phyloP scores from a whole-genome alignment of 2,888 invertebrate species.

The Sarcophaga rosellei region DNA sequence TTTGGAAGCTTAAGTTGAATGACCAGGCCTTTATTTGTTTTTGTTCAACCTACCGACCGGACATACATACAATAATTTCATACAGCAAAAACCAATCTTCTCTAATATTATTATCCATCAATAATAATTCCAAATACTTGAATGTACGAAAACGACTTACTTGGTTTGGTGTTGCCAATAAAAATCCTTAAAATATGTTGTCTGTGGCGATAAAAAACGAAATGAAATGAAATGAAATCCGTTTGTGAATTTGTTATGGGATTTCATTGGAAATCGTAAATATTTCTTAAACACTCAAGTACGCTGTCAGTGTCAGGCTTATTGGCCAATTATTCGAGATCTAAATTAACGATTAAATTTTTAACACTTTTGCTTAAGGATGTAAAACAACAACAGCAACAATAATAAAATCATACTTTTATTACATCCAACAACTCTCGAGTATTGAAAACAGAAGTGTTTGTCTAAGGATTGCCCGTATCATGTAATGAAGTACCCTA shows the following conservation, averaged over 20 bases:
- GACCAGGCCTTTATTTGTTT: too few species aligned
- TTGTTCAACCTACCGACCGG: too few species aligned
- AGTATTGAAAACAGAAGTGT: too few species aligned
- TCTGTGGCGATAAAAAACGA: neutral
- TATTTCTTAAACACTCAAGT: conserved; percentile 29
- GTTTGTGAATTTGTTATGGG: neutral
- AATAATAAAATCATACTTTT: neutral
- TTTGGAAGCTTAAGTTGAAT: too few species aligned
- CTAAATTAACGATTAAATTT: neutral
- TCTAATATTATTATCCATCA: too few species aligned
- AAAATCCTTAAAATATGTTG: neutral
- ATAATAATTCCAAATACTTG: too few species aligned
- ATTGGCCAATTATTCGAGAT: conserved; percentile 45
- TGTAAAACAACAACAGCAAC: neutral
- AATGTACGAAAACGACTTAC: neutral
- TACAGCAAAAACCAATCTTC: too few species aligned
- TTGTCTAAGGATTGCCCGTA: too few species aligned
- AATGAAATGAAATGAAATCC: neutral
- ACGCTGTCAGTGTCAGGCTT: conserved; percentile 41
- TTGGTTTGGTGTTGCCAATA: neutral
- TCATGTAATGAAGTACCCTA: too few species aligned
- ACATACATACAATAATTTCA: too few species aligned
- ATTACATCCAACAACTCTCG: neutral
- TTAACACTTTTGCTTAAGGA: neutral
- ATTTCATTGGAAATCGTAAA: conserved; percentile 29